These are phyloP conservation scores for Idaea straminata DNA, from an alignment of 2,888 invertebrate species.

Conservation along the genomic window DNA sequence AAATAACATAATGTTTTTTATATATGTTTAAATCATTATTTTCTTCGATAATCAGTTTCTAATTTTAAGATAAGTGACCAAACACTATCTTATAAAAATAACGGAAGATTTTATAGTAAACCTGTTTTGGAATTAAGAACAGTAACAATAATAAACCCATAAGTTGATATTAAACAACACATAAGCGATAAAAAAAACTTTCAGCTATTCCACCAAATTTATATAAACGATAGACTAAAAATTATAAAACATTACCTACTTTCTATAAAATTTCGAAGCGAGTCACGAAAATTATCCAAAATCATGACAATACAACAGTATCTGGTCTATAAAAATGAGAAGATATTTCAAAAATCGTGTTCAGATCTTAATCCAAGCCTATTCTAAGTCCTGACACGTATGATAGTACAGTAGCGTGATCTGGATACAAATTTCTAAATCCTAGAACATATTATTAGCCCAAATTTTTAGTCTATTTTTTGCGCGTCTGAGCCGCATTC, in stretches of 20 bases:
- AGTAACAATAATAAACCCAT: no score
- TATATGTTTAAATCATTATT: neutral
- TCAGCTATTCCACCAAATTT: no score
- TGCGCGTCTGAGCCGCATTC: slow-evolving; percentile 26
- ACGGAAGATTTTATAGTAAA: no score
- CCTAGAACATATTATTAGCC: slow-evolving; percentile 33
- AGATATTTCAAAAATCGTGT: slow-evolving; percentile 11
- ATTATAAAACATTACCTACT: neutral
- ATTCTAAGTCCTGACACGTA: slow-evolving; percentile 19
- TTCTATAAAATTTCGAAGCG: neutral
- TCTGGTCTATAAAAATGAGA: neutral
- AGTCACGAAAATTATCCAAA: neutral
- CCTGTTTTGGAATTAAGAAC: no score
- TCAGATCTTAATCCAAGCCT: slow-evolving; percentile 14
- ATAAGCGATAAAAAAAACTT: no score
- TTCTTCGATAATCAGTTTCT: no score
- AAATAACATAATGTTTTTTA: slow-evolving; percentile 9
- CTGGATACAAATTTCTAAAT: slow-evolving; percentile 25
- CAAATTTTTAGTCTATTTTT: slow-evolving; percentile 30
- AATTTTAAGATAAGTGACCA: no score
- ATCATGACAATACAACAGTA: slow-evolving; percentile 2
- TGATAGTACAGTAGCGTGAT: slow-evolving; percentile 22
- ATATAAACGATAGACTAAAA: no score
- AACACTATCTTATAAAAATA: no score
- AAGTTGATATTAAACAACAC: no score